A percentile compares a stretch with the other conserved stretches of the same genome.
phyloP scores from a whole-genome alignment of 2,888 invertebrate genomes.

The Ceramica pisi region DNA sequence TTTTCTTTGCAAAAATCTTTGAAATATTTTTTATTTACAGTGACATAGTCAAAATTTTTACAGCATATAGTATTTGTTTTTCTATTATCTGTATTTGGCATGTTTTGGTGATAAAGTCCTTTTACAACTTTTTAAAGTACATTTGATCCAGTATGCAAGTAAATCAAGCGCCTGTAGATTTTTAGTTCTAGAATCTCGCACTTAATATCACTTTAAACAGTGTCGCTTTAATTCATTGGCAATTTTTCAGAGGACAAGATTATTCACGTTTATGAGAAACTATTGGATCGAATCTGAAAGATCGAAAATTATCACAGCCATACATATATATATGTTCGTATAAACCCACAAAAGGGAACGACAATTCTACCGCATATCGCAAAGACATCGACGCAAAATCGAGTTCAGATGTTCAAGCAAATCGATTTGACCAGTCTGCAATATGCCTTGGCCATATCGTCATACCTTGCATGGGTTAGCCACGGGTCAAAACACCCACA shows the following conservation, averaged over 20 bases:
- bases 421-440: no score
- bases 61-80: not conserved
- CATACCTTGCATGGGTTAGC: no score
- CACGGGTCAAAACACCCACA: no score
- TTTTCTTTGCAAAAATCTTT: not conserved
- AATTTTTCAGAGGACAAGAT: not conserved
- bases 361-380: not conserved
- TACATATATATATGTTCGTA: not conserved
- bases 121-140: not conserved
- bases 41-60: not conserved
- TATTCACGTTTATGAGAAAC: not conserved
- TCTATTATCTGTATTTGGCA: not conserved
- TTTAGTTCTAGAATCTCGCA: conserved; percentile 1
- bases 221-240: conserved; percentile 2
- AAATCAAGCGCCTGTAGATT: not conserved
- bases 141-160: not conserved
- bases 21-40: not conserved
- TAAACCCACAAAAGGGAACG: not conserved
- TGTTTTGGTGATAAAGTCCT: not conserved
- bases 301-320: not conserved
- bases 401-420: not conserved
- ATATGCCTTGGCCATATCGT: no score
- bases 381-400: not conserved
- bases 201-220: not conserved
- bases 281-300: not conserved